phyloP scores from a whole-genome alignment of 1,140 invertebrate genomes.

The Pogonomyrmex barbatus region DNA sequence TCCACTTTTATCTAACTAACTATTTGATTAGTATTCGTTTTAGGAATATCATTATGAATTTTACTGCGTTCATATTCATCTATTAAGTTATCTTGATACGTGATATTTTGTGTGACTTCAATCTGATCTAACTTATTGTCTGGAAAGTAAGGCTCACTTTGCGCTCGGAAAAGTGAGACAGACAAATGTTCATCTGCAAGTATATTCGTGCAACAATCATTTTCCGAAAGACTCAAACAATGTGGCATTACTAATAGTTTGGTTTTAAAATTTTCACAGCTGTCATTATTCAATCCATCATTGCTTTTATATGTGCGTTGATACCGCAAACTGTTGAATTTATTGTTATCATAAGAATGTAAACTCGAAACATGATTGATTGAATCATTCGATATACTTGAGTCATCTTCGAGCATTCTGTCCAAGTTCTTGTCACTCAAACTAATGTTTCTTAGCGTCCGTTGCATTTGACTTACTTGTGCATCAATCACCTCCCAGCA shows the following conservation, averaged over 20 bases:
- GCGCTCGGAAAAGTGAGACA: conserved; percentile 80
- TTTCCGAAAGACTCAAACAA: conserved; percentile 72
- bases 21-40: conserved; percentile 53
- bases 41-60: conserved; percentile 67
- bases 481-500: conserved; percentile 98
- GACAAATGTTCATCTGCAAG: conserved; percentile 61
- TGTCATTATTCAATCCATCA: conserved; percentile 34
- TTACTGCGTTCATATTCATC: conserved; percentile 78
- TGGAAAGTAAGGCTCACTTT: conserved; percentile 81
- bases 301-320: conserved; percentile 47
- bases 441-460: conserved; percentile 76
- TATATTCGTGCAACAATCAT: conserved; percentile 65
- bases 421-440: conserved; percentile 69
- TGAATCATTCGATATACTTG: conserved; percentile 44
- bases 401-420: conserved; percentile 51
- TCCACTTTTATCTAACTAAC: conserved; percentile 46
- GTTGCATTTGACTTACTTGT: conserved; percentile 88
- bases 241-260: conserved; percentile 66
- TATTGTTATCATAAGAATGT: conserved; percentile 63
- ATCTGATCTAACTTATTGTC: conserved; percentile 79
- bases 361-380: conserved; percentile 58
- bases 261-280: conserved; percentile 33
- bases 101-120: conserved; percentile 82
- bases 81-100: conserved; percentile 79
- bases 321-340: conserved; percentile 50